phyloP scores from a whole-genome alignment of 2,888 invertebrate species.

The Lypha dubia region DNA sequence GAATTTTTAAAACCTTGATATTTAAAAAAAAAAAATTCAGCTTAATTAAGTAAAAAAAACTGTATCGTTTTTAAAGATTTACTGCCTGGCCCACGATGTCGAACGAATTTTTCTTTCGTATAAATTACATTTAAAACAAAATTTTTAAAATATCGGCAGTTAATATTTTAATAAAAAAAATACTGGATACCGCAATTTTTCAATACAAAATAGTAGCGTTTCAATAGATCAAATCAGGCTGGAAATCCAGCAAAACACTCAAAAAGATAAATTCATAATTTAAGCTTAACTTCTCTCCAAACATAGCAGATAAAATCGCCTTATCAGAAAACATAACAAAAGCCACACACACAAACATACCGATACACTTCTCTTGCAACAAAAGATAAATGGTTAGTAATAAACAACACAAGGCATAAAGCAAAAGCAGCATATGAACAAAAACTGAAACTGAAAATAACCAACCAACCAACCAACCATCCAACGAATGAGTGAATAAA shows the following conservation, averaged over 20 bases:
- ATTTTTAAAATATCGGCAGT: no score
- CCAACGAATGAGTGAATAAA: conserved; percentile 29
- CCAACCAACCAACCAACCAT: conserved; percentile 27
- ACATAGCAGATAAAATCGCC: conserved; percentile 10
- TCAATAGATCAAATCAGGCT: neutral
- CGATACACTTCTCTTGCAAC: conserved; percentile 5
- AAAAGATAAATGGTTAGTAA: conserved; percentile 57
- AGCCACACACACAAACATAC: neutral
- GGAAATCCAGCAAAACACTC: neutral
- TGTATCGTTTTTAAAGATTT: no score
- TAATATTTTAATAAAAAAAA: no score
- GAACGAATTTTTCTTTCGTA: no score
- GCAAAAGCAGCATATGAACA: conserved; percentile 45
- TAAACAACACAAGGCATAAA: conserved; percentile 50
- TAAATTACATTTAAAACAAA: no score
- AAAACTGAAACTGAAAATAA: conserved; percentile 6
- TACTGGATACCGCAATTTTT: no score
- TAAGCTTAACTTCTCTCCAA: conserved; percentile 13
- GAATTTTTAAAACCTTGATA: no score
- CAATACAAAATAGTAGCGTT: neutral
- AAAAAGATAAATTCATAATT: neutral
- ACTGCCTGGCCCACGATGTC: no score
- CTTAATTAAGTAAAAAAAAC: no score
- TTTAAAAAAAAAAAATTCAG: no score
- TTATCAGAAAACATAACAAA: conserved; percentile 4